Percentiles rank a stretch among this genome's conserved stretches.
Conservation (phyloP, 1,140 invertebrate genomes). For the Neodiprion virginianus region DNA sequence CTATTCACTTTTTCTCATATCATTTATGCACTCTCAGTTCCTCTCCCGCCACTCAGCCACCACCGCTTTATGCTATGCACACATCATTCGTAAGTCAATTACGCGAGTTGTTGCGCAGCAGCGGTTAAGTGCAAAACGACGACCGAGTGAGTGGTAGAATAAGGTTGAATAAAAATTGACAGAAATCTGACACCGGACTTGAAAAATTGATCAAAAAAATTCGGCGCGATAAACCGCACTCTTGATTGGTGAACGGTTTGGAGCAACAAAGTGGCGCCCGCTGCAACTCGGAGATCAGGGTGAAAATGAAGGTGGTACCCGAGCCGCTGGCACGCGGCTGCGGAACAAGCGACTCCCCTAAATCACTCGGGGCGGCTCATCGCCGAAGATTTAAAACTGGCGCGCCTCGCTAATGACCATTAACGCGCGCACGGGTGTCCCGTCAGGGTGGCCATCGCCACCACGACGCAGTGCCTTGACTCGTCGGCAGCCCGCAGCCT, state of each 20-base stretch:
- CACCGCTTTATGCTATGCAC: not conserved
- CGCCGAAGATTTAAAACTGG: slow-evolving; percentile 50
- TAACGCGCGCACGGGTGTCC: slow-evolving; percentile 34
- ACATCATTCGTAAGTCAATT: not conserved
- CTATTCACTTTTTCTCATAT: not conserved
- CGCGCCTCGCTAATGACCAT: slow-evolving; percentile 51
- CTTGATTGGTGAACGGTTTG: slow-evolving; percentile 1
- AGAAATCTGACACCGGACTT: no score
- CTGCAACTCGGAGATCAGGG: slow-evolving; percentile 14
- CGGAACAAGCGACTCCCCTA: slow-evolving; percentile 19
- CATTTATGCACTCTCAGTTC: not conserved
- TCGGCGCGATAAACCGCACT: not conserved
- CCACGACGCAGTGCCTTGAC: no score
- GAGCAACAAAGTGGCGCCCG: slow-evolving; percentile 12
- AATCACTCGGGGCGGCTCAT: slow-evolving; percentile 35
- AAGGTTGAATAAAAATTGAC: no score
- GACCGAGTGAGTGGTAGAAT: not conserved
- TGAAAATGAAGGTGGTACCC: slow-evolving; percentile 30
- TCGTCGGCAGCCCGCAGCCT: not conserved
- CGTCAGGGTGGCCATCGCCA: slow-evolving; percentile 1
- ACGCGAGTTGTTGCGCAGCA: not conserved
- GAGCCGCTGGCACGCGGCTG: slow-evolving; percentile 35
- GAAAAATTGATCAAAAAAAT: no score
- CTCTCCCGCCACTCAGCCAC: not conserved
- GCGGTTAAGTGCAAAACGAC: not conserved